Evolutionary conservation across 2,113 vertebrate genomes (phyloP), one percentile per base, ranked within the genome.

Genomic region (Lamprotornis superbus): DNA sequence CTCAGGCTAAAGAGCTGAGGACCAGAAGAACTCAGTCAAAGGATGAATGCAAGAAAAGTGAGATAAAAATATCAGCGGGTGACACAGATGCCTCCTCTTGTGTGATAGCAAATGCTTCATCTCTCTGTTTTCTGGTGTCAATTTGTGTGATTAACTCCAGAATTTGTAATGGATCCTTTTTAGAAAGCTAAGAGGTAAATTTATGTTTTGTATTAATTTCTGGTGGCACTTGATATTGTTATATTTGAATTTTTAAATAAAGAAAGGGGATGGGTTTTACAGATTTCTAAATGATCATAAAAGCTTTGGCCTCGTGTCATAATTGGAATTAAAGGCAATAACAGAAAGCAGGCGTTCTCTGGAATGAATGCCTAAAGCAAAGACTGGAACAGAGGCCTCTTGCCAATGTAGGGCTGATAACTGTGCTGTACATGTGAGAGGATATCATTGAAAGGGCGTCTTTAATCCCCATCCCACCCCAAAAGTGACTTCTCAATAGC

Each of bases 321-420:
- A 91, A 61, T 96, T 87, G 49, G 90, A 93, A 96, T 93, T 89
- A 59, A 16, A 59, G 93, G 37, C 64, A 77, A 28, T 53, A 40
- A 75, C 69, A 70, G 60, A 55, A 47, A 61, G 75, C 50, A 90
- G 70, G 70, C 13, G 1, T 92, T 95, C 82, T 35, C 63, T 96
- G 24, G 19, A 44, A 39, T 64, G 75, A 92, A 86, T 52, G 47
- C 49, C 71, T 92, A 31, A 75, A 84, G 64, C 49, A 78, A 73
- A 69, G 57, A 23, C 59, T 73, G 44, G 49, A 91, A 47, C 40
- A 55, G 25, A 56, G 60, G 52, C 52, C 69, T 10, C 37, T 93
- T 96, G 76, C 85, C 83, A 92, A 18, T 25, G 30, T 4, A 71
- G 56, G 71, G 86, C 22, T 85, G 65, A 19, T 86, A 52, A 76